Conservation (phyloP, 53 echinoderm and acorn worm species). For the Arbacia lixula region DNA sequence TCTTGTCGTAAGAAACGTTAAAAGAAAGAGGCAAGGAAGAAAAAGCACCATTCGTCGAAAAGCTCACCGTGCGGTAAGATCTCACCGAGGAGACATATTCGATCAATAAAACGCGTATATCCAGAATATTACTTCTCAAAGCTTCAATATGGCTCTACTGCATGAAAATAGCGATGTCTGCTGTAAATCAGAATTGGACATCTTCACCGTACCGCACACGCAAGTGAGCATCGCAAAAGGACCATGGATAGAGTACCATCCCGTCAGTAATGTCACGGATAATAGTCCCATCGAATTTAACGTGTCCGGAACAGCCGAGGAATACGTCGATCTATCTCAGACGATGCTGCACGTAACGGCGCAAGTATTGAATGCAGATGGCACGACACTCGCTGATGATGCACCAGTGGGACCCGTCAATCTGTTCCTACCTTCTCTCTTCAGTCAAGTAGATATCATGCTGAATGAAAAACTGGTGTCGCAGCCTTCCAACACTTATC, state of each 20-base stretch:
- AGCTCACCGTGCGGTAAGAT: slow-evolving; percentile 13
- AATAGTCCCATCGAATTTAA: slow-evolving; percentile 62
- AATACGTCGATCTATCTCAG: slow-evolving; percentile 59
- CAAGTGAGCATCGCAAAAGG: slow-evolving; percentile 50
- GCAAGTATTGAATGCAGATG: slow-evolving; percentile 38
- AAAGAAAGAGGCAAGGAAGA: background rate
- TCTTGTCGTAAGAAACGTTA: slow-evolving; percentile 5
- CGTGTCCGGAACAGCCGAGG: slow-evolving; percentile 49
- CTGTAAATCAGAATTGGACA: slow-evolving; percentile 54
- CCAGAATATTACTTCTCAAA: too few species aligned
- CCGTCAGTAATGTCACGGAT: slow-evolving; percentile 51
- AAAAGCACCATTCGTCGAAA: slow-evolving; percentile 18
- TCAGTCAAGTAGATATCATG: slow-evolving; percentile 57
- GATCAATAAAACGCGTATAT: background rate
- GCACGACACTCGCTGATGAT: slow-evolving; percentile 14
- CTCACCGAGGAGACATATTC: slow-evolving; percentile 30
- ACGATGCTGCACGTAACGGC: slow-evolving; percentile 47
- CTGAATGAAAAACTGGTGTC: slow-evolving; percentile 68
- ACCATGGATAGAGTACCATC: slow-evolving; percentile 56
- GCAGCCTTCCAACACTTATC: slow-evolving; percentile 64
- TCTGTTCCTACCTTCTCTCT: slow-evolving; percentile 63
- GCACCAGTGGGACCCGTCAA: slow-evolving; percentile 67
- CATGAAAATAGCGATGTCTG: slow-evolving; percentile 52
- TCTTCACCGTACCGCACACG: slow-evolving; percentile 57
- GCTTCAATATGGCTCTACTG: slow-evolving; percentile 51